phyloP scores from a whole-genome alignment of 2,888 invertebrate genomes.

The Ellobium chinense region DNA sequence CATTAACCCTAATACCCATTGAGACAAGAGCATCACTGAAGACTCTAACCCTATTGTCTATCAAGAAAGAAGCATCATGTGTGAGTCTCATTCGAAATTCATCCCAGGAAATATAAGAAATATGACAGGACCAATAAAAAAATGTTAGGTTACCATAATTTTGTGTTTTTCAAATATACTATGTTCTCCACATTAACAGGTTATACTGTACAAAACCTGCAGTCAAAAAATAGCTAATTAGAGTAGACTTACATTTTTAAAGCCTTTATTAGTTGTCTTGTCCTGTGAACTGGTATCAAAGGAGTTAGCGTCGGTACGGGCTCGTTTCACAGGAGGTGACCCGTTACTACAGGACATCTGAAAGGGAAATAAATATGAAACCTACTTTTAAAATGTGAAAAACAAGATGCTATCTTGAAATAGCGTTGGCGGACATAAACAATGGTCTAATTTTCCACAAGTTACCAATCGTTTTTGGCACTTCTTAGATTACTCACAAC shows the following conservation, averaged over 20 bases:
- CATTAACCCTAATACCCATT: too few species aligned
- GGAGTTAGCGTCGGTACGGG: constrained; percentile 60
- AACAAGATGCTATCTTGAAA: not conserved
- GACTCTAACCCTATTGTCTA: too few species aligned
- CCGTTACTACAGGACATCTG: constrained; percentile 74
- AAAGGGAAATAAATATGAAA: not conserved
- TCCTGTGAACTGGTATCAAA: constrained; percentile 59
- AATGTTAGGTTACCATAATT: too few species aligned
- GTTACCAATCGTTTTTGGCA: not conserved
- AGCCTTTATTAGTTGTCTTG: constrained; percentile 30
- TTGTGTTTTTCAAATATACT: too few species aligned
- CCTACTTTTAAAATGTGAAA: not conserved
- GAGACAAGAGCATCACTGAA: too few species aligned
- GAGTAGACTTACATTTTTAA: constrained; percentile 45
- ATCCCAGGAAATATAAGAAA: too few species aligned
- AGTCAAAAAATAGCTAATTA: too few species aligned
- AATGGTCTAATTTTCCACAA: not conserved
- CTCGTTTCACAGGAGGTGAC: constrained; percentile 73
- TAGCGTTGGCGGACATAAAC: not conserved
- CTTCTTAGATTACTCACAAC: not conserved
- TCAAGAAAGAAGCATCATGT: too few species aligned
- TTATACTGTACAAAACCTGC: too few species aligned
- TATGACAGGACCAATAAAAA: too few species aligned
- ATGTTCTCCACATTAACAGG: too few species aligned
- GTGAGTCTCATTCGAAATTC: too few species aligned